Evolutionary conservation across 1,140 invertebrate species (phyloP).

Genomic region (Nephotettix cincticeps): DNA sequence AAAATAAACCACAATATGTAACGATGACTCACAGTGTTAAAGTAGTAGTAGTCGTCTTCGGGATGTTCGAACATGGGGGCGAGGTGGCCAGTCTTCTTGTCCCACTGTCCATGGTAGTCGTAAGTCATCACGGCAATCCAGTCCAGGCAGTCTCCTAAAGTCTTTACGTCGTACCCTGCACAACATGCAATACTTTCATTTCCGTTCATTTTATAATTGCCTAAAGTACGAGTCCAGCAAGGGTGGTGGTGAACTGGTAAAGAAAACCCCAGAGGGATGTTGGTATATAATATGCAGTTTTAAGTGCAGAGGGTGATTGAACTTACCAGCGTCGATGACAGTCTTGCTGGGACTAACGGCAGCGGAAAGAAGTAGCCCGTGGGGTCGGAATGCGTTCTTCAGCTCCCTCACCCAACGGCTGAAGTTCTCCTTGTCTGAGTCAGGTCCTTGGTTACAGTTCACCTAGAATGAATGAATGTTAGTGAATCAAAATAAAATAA

Average conservation of each 20-base stretch:
- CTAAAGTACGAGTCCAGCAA: no score
- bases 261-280: no score
- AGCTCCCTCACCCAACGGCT: constrained; percentile 71
- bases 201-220: no score
- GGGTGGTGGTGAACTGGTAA: no score
- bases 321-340: constrained; percentile 71
- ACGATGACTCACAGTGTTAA: constrained; percentile 47
- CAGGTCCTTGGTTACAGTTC: constrained; percentile 79
- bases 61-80: constrained; percentile 78
- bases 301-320: no score
- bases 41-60: constrained; percentile 62
- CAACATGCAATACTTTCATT: no score
- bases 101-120: constrained; percentile 84
- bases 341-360: constrained; percentile 87
- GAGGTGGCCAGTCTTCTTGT: constrained; percentile 80
- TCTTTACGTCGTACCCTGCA: constrained; percentile 73
- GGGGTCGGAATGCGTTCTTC: constrained; percentile 68
- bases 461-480: constrained; percentile 43
- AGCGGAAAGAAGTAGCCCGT: constrained; percentile 72
- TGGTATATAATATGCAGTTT: no score
- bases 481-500: neutral
- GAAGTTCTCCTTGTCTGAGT: constrained; percentile 78
- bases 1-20: no score
- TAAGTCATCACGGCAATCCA: constrained; percentile 87
- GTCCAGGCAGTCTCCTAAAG: constrained; percentile 71